Evolutionary conservation across 2,888 invertebrate species (phyloP).

Genomic region (Alitta virens): DNA sequence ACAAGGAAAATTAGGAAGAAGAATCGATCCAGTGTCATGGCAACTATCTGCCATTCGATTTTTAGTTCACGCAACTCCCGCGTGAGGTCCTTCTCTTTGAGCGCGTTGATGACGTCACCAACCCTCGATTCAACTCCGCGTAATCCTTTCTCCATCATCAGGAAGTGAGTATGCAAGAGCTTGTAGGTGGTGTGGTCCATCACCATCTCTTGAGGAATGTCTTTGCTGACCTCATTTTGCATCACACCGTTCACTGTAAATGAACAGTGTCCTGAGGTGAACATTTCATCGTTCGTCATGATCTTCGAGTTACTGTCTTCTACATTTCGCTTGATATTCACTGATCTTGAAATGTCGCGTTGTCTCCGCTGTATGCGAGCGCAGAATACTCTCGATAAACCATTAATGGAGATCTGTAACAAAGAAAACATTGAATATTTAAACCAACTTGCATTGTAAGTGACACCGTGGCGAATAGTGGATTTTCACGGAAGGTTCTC

Average conservation of each 20-base stretch:
- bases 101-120: background rate
- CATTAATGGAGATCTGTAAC: background rate
- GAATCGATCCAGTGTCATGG: conserved; percentile 16
- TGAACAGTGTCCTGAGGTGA: background rate
- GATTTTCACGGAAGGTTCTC: no score
- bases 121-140: background rate
- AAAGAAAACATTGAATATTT: background rate
- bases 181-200: background rate
- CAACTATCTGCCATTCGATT: conserved; percentile 21
- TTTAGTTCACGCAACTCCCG: background rate
- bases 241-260: background rate
- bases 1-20: conserved; percentile 22
- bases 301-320: background rate
- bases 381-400: background rate
- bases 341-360: background rate
- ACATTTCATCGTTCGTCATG: background rate
- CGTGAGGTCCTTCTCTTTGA: background rate
- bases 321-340: background rate
- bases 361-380: background rate
- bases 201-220: background rate
- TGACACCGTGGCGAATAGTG: no score
- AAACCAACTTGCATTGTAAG: no score
- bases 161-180: background rate
- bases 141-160: background rate
- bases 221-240: background rate